phyloP scores from a whole-genome alignment of 2,113 vertebrate genomes.

The Charina bottae region DNA sequence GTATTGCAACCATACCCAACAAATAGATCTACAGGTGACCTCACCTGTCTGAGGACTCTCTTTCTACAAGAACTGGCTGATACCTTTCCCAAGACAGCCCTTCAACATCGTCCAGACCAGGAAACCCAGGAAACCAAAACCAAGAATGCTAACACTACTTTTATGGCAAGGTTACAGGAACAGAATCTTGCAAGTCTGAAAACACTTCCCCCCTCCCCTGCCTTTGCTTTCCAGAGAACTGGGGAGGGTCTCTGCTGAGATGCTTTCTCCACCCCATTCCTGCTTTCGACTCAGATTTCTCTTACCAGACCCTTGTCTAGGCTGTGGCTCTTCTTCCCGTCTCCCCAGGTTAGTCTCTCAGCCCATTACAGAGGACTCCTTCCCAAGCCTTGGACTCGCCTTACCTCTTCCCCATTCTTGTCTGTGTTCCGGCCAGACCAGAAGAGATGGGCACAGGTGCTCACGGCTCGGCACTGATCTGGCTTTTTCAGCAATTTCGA shows the following conservation, averaged over 20 bases:
- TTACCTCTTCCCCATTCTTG: conserved; percentile 93
- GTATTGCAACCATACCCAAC: too few species aligned
- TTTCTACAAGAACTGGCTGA: too few species aligned
- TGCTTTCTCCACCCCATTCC: neutral
- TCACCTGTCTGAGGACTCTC: too few species aligned
- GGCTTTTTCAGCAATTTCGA: conserved; percentile 98
- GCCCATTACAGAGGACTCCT: neutral
- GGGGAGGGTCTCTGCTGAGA: neutral
- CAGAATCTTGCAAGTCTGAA: neutral
- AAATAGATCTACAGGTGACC: too few species aligned
- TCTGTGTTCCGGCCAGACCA: conserved; percentile 97
- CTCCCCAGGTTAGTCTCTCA: neutral
- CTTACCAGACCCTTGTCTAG: neutral
- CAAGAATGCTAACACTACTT: neutral
- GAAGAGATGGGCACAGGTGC: conserved; percentile 96
- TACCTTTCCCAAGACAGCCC: neutral
- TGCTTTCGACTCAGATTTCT: neutral
- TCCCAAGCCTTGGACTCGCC: conserved; percentile 29
- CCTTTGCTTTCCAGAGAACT: neutral
- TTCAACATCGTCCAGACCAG: neutral
- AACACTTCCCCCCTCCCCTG: neutral
- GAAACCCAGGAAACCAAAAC: neutral
- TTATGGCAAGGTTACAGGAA: neutral
- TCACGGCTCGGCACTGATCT: conserved; percentile 95
- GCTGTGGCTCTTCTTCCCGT: neutral